Percentiles rank a stretch among this genome's conserved stretches.
Evolutionary conservation across 2,888 invertebrate genomes (phyloP).

Genomic region (Scelioninae gen. 1): DNA sequence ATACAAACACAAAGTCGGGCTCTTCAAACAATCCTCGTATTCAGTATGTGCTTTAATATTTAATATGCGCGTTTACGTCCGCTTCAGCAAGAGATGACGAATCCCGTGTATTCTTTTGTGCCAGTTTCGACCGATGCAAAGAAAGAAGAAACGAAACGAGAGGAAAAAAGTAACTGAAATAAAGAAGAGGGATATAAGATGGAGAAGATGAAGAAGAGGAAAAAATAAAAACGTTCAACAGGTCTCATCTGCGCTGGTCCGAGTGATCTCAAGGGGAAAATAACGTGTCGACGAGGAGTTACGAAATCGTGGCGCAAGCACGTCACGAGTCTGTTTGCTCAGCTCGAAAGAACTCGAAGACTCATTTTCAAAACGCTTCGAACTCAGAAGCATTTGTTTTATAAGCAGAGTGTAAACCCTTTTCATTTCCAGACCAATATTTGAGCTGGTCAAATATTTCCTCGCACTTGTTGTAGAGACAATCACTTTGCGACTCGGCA

Average conservation of each 20-base stretch:
- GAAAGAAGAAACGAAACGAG: constrained; percentile 30
- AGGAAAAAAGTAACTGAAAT: constrained; percentile 39
- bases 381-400: constrained; percentile 68
- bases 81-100: constrained; percentile 70
- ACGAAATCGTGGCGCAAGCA: constrained; percentile 66
- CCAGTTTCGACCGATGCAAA: constrained; percentile 67
- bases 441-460: constrained; percentile 58
- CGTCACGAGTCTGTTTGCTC: too few relatives aligned
- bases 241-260: constrained; percentile 48
- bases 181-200: constrained; percentile 22
- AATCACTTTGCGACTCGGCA: constrained; percentile 51
- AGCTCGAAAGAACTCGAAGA: constrained; percentile 57
- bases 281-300: constrained; percentile 66
- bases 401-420: constrained; percentile 65
- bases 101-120: constrained; percentile 65
- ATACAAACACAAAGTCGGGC: constrained; percentile 78
- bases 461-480: constrained; percentile 61
- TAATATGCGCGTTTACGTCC: constrained; percentile 73
- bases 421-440: constrained; percentile 63
- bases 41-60: constrained; percentile 75
- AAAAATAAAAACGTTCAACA: constrained; percentile 55
- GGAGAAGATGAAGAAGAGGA: constrained; percentile 26
- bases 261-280: constrained; percentile 50
- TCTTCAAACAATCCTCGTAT: constrained; percentile 79
- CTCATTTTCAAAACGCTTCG: constrained; percentile 64